A percentile compares a stretch with the other conserved stretches of the same genome.
These are phyloP conservation scores for Xerus inauris DNA, from an alignment of 2,113 vertebrate genomes.

Conservation along the genomic window DNA sequence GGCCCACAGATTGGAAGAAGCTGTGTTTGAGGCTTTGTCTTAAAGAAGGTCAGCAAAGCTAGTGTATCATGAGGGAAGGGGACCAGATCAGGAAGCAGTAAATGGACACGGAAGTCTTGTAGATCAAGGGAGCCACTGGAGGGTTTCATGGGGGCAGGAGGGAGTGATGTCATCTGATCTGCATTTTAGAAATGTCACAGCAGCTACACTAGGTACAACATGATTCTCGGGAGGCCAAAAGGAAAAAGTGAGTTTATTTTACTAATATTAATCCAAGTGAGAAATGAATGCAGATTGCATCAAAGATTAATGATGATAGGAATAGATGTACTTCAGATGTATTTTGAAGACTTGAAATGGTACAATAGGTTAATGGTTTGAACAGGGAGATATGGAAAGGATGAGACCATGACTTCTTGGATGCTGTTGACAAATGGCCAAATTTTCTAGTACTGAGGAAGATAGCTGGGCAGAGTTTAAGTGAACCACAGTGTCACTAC, in stretches of 20 bases:
- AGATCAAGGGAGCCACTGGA: constrained; percentile 16
- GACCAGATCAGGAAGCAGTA: not conserved
- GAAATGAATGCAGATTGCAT: not conserved
- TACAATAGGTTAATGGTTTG: not conserved
- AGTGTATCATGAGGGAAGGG: not conserved
- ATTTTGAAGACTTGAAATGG: not conserved
- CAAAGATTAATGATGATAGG: not conserved
- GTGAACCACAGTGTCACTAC: not conserved
- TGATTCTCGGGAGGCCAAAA: not conserved
- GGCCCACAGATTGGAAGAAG: not conserved
- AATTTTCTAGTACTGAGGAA: not conserved
- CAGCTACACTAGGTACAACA: not conserved
- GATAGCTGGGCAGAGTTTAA: not conserved
- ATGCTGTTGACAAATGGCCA: not conserved
- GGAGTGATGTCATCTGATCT: not conserved
- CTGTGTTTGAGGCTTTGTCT: not conserved
- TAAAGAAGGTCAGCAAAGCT: not conserved
- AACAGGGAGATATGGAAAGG: not conserved
- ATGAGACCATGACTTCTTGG: not conserved
- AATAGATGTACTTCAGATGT: not conserved
- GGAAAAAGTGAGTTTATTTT: not conserved
- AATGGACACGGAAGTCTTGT: not conserved
- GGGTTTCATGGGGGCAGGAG: not conserved
- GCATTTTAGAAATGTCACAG: not conserved
- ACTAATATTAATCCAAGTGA: constrained; percentile 14